Evolutionary conservation across 1,140 invertebrate species (phyloP), one percentile per base, ranked within the genome.

Genomic region (Forficula auricularia): DNA sequence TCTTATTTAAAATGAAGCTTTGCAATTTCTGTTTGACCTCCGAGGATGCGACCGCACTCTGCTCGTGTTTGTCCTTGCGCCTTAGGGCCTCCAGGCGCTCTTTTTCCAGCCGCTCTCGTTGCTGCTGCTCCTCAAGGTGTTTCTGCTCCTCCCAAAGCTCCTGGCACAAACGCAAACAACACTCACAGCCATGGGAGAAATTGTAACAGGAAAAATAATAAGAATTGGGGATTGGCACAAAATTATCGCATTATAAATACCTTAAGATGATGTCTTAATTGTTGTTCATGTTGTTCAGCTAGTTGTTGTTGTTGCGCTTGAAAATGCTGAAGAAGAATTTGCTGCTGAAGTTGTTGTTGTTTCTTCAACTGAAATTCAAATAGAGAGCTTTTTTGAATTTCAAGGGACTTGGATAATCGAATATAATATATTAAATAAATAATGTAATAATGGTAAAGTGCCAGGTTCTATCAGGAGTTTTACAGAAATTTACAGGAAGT

Each of bases 11-110:
- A 34, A 94, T 70, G 62, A 91, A 91, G 58, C 85, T 82, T 74
- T 83, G 82, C 52, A 97, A 69, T 54, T 86, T 85, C 64, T 90
- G 86, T 63, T 96, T 96, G 50, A 97, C 91, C 65, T 94, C 89
- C 10, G 83, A 81, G 43, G 89, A 94, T 33, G 90, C 89, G 48
- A 91, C 79, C 15, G 90, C 90, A 67, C 88, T 92, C 64, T 90
- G 84, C 62, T 90, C 85, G 57, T 90, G 80, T 58, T 86, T 87
- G 54, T 86, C 83, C 61, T 91, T 91, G 62, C 92, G 90, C 50
- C 84, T 79, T 39, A 90, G 64, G 14, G 79, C 75, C 52, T 88
- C 80, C 43, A 86, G 65, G 47, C 79, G 67, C 55, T 86, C 82
- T 40, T 84, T 72, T 56, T 90, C 81, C 51, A 75, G 64, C 44